A percentile compares a stretch with the other conserved stretches of the same genome.
phyloP scores from a whole-genome alignment of 2,888 invertebrate species.

The Tetranychus truncatus region DNA sequence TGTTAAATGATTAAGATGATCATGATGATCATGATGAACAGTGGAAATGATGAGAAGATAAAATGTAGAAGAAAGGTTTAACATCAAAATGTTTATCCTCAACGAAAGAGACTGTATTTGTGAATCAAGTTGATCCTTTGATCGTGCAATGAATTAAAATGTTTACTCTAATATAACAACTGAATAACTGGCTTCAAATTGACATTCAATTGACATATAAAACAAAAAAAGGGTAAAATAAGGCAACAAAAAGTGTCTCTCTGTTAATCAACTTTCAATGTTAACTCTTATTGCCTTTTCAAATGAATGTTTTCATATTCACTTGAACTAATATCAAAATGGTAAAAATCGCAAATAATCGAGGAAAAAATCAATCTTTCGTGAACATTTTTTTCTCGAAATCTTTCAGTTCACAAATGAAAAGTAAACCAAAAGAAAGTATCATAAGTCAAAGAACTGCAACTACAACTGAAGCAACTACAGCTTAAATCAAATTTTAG shows the following conservation, averaged over 20 bases:
- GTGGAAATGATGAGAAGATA: background rate
- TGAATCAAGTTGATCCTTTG: background rate
- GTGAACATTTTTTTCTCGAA: no score
- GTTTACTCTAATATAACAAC: background rate
- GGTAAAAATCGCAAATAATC: no score
- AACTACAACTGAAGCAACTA: no score
- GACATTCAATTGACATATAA: conserved; percentile 1
- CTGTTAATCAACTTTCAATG: background rate
- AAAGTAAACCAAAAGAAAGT: no score
- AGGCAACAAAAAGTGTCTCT: no score
- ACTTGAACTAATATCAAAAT: no score
- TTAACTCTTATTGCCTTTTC: background rate
- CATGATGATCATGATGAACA: background rate
- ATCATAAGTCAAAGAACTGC: no score
- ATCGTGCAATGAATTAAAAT: background rate
- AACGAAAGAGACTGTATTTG: background rate
- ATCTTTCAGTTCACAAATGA: no score
- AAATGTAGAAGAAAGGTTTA: no score
- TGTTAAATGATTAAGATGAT: background rate
- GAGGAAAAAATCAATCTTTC: no score
- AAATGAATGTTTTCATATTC: background rate
- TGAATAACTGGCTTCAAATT: background rate
- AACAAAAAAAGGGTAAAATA: background rate
- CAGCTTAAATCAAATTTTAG: no score
- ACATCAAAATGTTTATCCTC: no score